A percentile compares a stretch with the other conserved stretches of the same genome.
phyloP scores from a whole-genome alignment of 37 sponge, comb jelly and placozoan species.

The Axinella damicornis region DNA sequence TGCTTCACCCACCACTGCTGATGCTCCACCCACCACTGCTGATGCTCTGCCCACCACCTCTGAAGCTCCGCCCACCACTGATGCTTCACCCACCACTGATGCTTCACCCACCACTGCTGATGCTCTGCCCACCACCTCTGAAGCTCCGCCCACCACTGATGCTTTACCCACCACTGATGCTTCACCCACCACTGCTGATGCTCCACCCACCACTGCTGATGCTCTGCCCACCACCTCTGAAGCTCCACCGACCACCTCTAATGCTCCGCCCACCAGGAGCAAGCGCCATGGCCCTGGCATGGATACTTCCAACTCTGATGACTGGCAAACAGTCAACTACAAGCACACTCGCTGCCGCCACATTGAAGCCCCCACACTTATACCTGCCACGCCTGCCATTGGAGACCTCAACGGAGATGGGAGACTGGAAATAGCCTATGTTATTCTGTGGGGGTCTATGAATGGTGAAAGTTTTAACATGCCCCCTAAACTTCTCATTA shows the following conservation, averaged over 20 bases:
- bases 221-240: neutral
- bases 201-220: neutral
- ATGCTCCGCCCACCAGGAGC: neutral
- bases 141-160: neutral
- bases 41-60: neutral
- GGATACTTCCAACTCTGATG: neutral
- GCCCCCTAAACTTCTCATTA: neutral
- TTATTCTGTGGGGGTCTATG: slow-evolving; percentile 5
- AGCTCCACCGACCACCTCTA: neutral
- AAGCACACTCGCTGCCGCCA: slow-evolving; percentile 13
- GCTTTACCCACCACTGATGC: no score
- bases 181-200: no score
- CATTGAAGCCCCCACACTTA: slow-evolving; percentile 4
- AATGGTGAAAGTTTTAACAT: neutral
- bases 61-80: no score
- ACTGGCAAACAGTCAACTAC: no score
- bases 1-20: no score
- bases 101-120: no score
- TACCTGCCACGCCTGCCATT: slow-evolving; percentile 1
- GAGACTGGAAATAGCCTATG: slow-evolving; percentile 48
- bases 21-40: no score
- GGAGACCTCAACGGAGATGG: slow-evolving; percentile 73
- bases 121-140: neutral
- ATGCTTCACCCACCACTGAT: no score
- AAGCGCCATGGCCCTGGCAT: neutral